Conservation (phyloP, 2,888 invertebrate species). For the Polietes domitor region DNA sequence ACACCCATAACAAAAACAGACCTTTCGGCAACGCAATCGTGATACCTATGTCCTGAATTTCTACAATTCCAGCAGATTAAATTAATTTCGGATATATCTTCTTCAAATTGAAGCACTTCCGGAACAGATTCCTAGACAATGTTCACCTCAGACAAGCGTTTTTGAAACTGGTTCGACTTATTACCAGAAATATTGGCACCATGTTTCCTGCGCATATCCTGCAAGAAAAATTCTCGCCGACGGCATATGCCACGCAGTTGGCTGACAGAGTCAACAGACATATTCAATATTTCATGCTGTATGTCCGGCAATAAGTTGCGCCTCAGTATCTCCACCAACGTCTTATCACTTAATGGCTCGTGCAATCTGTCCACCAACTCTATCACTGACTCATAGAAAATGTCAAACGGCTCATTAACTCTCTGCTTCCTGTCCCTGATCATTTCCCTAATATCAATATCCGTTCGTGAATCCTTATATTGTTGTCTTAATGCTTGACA, state of each 20-base stretch:
- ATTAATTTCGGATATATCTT: no score
- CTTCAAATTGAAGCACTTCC: background rate
- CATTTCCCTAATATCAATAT: constrained; percentile 37
- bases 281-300: constrained; percentile 12
- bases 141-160: background rate
- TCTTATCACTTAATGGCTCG: background rate
- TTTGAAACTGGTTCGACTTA: background rate
- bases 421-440: constrained; percentile 37
- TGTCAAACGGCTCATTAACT: constrained; percentile 25
- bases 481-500: constrained; percentile 37
- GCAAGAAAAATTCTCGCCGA: constrained; percentile 27
- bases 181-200: background rate
- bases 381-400: constrained; percentile 17
- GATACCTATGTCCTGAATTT: background rate
- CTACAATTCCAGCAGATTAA: constrained; percentile 11
- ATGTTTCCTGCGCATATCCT: background rate
- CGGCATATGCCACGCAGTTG: constrained; percentile 33
- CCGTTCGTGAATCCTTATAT: constrained; percentile 26
- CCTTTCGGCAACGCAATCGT: background rate
- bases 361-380: constrained; percentile 23
- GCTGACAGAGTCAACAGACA: background rate
- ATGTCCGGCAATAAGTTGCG: constrained; percentile 13
- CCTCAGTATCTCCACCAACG: background rate
- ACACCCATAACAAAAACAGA: constrained; percentile 26
- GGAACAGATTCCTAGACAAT: background rate